phyloP scores from a whole-genome alignment of 2,888 invertebrate species.

The Tillus elongatus region DNA sequence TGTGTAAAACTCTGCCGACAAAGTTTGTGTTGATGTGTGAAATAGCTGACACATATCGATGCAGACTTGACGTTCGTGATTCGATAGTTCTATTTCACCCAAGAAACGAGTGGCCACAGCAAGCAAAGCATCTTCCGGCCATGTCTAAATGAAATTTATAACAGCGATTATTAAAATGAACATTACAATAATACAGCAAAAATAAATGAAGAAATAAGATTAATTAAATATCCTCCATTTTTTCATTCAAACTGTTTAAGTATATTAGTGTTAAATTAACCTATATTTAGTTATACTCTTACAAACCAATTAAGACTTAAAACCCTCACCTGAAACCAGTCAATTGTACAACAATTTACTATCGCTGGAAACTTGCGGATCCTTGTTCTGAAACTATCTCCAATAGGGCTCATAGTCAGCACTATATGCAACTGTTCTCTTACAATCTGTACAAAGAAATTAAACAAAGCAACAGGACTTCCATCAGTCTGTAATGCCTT shows the following conservation, averaged over 20 bases:
- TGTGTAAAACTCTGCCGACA: conserved; percentile 56
- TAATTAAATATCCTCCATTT: background rate
- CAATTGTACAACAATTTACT: conserved; percentile 91
- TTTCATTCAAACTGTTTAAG: too few species aligned
- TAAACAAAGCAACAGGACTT: conserved; percentile 79
- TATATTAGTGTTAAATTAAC: too few species aligned
- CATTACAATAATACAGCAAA: background rate
- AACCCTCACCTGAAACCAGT: conserved; percentile 80
- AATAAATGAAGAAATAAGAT: conserved; percentile 3
- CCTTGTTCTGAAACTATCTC: conserved; percentile 70
- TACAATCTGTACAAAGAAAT: conserved; percentile 79
- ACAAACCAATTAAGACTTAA: too few species aligned
- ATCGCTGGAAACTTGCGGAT: conserved; percentile 87
- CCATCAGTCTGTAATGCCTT: conserved; percentile 87
- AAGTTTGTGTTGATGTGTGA: conserved; percentile 69
- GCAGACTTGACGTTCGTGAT: conserved; percentile 63
- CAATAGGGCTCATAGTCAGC: conserved; percentile 84
- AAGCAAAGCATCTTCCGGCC: conserved; percentile 87
- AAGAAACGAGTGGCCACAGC: conserved; percentile 82
- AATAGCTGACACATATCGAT: conserved; percentile 86
- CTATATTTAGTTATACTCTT: too few species aligned
- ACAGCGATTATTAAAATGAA: too few species aligned
- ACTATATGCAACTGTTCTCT: conserved; percentile 86
- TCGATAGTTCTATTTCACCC: conserved; percentile 67
- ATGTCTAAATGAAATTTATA: conserved; percentile 53